Base-by-base conservation (phyloP, 2,888 invertebrate species). In the Elysia crispata region DNA sequence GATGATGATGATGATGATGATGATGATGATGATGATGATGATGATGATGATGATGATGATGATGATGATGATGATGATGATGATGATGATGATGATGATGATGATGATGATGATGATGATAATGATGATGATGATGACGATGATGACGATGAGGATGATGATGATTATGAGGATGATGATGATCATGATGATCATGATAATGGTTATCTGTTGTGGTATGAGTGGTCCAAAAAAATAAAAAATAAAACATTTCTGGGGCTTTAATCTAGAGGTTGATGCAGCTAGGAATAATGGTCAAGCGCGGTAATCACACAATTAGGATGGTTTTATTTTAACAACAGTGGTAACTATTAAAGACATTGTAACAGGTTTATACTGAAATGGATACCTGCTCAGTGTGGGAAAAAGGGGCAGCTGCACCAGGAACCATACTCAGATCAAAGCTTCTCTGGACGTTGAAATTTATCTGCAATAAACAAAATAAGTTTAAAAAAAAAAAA, bases 391-490 rank as follows among this genome's bases (percentile, higher is more conserved):
- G 86, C 76, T 91, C 91, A 1, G 84, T 85, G 54, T 89, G 88
- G 13, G 77, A 77, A 1, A 89, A 84, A 0, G 91, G 89, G 31
- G 86, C 82, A 62, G 86, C 67, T 0, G 88, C 89, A 13, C 84
- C 82, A 13, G 90, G 88, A 13, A 89, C 80, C 23, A 82, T 79
- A 74, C 86, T 82, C 76, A 89, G 85, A 75, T 90, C 89, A 82
- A 88, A 87, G 11, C 82, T 74, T 57, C 87, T 82, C 31, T 86
- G 81, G 5, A 91, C 87, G 18, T 81, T 81, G 76, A 91, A 90
- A 31, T 77, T 49, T 13, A 69, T 69, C 77, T 77, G 54, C 0
- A 20, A 66, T 25, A 6, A 62, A n/a, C 25, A n/a, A 30, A 18
- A 41, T 6, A 41, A 41, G 11, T n/a, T n/a, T n/a, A n/a, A n/a